These are phyloP conservation scores for Gallinago solitaria DNA, from an alignment of 2,797 vertebrate species.

Conservation along the genomic window DNA sequence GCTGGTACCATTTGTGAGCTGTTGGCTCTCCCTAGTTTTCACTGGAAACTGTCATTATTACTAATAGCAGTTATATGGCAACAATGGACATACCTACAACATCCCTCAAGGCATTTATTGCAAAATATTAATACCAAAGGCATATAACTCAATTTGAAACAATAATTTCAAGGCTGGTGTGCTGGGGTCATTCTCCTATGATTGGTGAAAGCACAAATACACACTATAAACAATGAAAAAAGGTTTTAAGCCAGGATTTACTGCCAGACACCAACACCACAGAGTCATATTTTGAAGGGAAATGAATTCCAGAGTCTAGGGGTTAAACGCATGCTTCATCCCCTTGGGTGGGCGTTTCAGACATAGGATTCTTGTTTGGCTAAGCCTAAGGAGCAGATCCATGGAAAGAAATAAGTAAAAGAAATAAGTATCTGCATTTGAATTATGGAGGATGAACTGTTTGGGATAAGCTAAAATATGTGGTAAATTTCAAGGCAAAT, in stretches of 20 bases:
- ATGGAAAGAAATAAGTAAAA: not conserved
- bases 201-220: conserved; percentile 12
- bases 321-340: not conserved
- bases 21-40: not conserved
- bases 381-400: not conserved
- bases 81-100: not conserved
- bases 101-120: not conserved
- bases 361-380: not conserved
- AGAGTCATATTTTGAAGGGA: not conserved
- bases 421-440: not conserved
- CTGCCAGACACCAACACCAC: not conserved
- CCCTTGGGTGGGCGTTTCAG: conserved; percentile 30
- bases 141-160: not conserved
- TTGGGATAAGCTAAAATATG: not conserved
- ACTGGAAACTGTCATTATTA: not conserved
- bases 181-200: not conserved
- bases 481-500: not conserved
- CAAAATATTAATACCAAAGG: not conserved
- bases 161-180: not conserved
- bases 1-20: not conserved
- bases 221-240: not conserved
- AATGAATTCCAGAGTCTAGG: conserved; percentile 39
- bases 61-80: not conserved
- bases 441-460: not conserved
- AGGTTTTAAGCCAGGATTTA: conserved; percentile 44